Evolutionary conservation across 1,140 invertebrate genomes (phyloP), one percentile per base, ranked within the genome.

Genomic region (Hyposmocoma kahamanoa): DNA sequence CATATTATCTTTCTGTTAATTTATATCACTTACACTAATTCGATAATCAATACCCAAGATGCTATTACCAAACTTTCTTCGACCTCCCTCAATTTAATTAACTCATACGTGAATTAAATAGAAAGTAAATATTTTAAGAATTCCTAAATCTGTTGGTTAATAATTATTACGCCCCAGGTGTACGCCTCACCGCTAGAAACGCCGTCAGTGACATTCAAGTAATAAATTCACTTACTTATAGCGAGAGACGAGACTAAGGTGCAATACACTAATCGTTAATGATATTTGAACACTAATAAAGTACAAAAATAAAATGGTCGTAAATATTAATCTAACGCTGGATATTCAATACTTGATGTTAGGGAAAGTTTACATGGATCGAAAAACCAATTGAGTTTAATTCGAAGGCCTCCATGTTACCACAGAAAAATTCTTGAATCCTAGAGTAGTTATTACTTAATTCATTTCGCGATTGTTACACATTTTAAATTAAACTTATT

Each of bases 221-320:
- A 57, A 72, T 77, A 73, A 75, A 80, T 80, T 77, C 59, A 77
- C 72, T 79, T 73, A 72, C 57, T 65, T 63, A 68, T 68, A 62
- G 58, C 71, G 61, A 58, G 49, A 62, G 50, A 48, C 32, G 17
- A n/a, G 51, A 51, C 50, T 62, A 63, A 66, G 56, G 63, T 63
- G 70, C 67, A 62, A 67, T 60, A 62, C 65, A 69, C 60, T 75
- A 69, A 74, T 69, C 67, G 63, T 72, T 78, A 78, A 78, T 76
- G 72, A 74, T 72, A 81, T 76, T 72, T 78, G 74, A 72, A 80
- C 68, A 67, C 67, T 71, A 73, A 75, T 74, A 73, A 71, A 66
- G 50, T 71, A 71, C 52, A 71, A 68, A 64, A 71, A 74, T 74
- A 70, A 72, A 78, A 67, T 54, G 67, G 63, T 68, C 49, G 74